phyloP scores from a whole-genome alignment of 1,140 invertebrate genomes.

The Subanguina moxae region DNA sequence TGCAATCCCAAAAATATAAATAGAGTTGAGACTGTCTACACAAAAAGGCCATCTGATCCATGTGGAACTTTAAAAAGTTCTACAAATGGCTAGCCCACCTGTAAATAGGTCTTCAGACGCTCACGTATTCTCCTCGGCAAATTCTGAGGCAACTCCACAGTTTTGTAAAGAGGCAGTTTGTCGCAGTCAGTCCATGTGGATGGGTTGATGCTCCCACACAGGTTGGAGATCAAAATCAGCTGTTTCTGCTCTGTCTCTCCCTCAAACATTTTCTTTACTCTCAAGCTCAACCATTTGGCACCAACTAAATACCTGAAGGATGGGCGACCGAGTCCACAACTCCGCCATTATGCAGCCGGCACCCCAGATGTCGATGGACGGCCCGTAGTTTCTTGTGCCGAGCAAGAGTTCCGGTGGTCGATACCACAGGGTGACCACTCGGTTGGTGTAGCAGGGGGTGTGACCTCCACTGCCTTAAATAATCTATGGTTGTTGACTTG shows the following conservation, averaged over 20 bases:
- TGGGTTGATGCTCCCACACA: conserved; percentile 90
- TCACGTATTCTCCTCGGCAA: conserved; percentile 77
- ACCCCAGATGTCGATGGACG: conserved; percentile 95
- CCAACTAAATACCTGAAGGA: conserved; percentile 69
- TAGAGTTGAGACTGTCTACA: background rate
- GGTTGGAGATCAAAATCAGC: conserved; percentile 83
- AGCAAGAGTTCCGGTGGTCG: conserved; percentile 81
- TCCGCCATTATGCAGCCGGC: conserved; percentile 98
- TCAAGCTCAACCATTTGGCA: too few species aligned
- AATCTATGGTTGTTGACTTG: background rate
- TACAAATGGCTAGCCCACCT: background rate
- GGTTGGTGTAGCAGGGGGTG: conserved; percentile 78
- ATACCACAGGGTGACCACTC: conserved; percentile 97
- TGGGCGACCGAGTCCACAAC: conserved; percentile 87
- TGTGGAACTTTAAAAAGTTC: background rate
- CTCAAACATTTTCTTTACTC: conserved; percentile 62
- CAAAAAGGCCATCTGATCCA: background rate
- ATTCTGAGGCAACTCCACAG: conserved; percentile 82
- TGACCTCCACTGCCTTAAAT: background rate
- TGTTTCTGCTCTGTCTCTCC: conserved; percentile 94
- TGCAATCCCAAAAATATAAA: background rate
- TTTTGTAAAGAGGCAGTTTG: conserved; percentile 81
- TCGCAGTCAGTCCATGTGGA: conserved; percentile 89
- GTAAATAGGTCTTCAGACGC: conserved; percentile 3
- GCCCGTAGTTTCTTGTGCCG: conserved; percentile 90